phyloP scores from a whole-genome alignment of 2,797 vertebrate species.

The Protosalanx chinensis region DNA sequence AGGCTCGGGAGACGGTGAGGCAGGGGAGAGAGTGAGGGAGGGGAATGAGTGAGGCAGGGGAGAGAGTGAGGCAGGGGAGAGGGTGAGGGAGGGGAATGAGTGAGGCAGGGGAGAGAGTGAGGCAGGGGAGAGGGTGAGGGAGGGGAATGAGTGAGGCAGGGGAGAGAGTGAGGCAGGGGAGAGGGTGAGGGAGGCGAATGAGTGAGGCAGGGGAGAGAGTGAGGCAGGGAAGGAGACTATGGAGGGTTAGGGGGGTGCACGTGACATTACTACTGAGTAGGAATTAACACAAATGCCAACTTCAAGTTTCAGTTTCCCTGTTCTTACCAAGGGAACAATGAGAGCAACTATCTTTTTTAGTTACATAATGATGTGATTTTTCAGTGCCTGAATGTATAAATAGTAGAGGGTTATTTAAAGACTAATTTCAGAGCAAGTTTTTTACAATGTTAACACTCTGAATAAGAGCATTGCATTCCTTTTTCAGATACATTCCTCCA shows the following conservation, averaged over 20 bases:
- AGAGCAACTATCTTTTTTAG: conserved; percentile 80
- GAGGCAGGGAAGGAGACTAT: conserved; percentile 38
- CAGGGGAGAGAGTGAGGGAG: conserved; percentile 36
- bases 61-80: conserved; percentile 52
- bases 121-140: not conserved
- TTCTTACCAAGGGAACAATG: conserved; percentile 72
- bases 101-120: conserved; percentile 16
- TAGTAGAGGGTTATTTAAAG: conserved; percentile 82
- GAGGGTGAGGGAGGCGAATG: too few relatives aligned
- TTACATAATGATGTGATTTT: conserved; percentile 81
- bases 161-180: too few relatives aligned
- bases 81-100: conserved; percentile 27
- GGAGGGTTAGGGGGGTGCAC: conserved; percentile 55
- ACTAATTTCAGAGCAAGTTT: conserved; percentile 77
- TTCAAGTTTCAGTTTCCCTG: conserved; percentile 75
- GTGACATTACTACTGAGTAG: conserved; percentile 77
- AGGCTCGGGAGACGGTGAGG: conserved; percentile 5
- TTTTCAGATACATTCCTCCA: conserved; percentile 81
- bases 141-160: too few relatives aligned
- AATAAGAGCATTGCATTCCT: conserved; percentile 81
- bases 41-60: conserved; percentile 8
- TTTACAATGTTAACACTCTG: conserved; percentile 77
- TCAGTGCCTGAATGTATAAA: conserved; percentile 83
- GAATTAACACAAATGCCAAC: conserved; percentile 76
- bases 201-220: not conserved